These are phyloP conservation scores for Ara ararauna DNA, from an alignment of 2,797 vertebrate species.

Conservation along the genomic window DNA sequence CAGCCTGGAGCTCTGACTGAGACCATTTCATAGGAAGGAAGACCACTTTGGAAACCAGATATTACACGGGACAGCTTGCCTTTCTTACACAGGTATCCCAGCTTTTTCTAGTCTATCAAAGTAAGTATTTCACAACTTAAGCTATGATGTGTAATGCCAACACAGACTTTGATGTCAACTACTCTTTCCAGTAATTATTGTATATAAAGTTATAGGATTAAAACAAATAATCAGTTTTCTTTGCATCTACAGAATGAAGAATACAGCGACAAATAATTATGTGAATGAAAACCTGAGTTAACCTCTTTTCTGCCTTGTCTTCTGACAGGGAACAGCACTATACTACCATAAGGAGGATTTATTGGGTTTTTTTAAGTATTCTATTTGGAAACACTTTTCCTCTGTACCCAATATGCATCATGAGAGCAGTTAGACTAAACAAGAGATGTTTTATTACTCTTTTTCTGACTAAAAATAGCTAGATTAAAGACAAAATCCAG, in stretches of 20 bases:
- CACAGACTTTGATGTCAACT: neutral
- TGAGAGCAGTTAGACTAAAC: constrained; percentile 23
- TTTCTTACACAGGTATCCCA: neutral
- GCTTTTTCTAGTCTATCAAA: neutral
- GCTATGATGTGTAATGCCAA: neutral
- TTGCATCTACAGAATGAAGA: neutral
- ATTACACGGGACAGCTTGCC: neutral
- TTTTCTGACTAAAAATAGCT: neutral
- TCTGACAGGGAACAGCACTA: neutral
- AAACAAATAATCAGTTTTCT: neutral
- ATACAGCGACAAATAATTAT: neutral
- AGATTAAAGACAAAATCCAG: neutral
- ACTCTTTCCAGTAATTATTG: neutral
- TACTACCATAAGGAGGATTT: neutral
- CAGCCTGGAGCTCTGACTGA: neutral
- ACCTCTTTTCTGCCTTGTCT: neutral
- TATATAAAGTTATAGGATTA: neutral
- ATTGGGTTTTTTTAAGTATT: neutral
- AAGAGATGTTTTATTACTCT: constrained; percentile 13
- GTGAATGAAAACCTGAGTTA: neutral
- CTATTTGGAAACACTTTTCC: neutral
- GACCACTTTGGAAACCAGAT: neutral
- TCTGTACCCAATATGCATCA: neutral
- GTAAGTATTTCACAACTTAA: neutral
- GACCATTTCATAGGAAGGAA: neutral